Evolutionary conservation across 2,797 vertebrate species (phyloP).

Genomic region (Muscicapa comitata): DNA sequence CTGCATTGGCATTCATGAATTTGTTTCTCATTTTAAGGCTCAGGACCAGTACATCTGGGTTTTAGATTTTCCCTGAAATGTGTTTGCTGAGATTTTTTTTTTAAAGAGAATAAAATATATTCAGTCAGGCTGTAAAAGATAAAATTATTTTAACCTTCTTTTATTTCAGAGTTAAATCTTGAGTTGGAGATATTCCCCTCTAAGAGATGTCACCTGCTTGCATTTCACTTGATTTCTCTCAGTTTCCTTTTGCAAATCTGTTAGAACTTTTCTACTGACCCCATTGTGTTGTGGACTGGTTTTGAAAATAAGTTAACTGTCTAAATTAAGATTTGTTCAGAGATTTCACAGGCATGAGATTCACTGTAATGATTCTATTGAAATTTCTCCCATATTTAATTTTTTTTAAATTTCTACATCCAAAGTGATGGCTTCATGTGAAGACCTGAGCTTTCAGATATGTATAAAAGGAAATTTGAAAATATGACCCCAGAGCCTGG

Average conservation of each 20-base stretch:
- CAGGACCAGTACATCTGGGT: slow-evolving; percentile 7
- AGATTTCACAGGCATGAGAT: background rate
- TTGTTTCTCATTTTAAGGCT: background rate
- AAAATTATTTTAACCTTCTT: background rate
- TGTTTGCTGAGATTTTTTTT: background rate
- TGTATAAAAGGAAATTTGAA: background rate
- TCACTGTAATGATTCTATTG: background rate
- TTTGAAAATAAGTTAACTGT: background rate
- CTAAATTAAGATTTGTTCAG: background rate
- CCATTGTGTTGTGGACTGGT: background rate
- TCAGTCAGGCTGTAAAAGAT: background rate
- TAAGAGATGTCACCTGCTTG: background rate
- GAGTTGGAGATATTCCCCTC: background rate
- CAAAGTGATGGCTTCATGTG: background rate
- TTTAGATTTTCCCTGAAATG: background rate
- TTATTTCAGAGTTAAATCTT: background rate
- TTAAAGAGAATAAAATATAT: background rate
- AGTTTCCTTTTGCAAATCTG: background rate
- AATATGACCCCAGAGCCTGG: background rate
- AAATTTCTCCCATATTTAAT: background rate
- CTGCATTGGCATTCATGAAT: background rate
- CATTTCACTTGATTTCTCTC: background rate
- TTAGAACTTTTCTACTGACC: background rate
- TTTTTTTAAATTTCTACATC: background rate
- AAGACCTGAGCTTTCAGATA: background rate